Conservation (phyloP, 2,113 vertebrate species). For the Heterocephalus glaber region DNA sequence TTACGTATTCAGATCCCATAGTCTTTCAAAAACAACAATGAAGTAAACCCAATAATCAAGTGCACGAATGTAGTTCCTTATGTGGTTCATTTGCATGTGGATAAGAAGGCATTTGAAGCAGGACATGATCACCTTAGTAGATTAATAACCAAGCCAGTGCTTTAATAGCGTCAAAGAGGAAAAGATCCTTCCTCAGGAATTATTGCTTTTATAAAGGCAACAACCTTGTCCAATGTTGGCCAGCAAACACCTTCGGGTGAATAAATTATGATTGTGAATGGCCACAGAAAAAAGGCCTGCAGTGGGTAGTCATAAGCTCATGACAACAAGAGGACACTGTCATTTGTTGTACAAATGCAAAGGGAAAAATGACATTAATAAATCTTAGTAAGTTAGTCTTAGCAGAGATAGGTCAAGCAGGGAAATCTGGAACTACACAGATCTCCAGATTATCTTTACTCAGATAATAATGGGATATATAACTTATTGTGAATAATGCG, state of each 20-base stretch:
- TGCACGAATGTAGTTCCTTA: background rate
- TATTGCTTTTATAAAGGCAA: conserved; percentile 67
- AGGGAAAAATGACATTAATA: background rate
- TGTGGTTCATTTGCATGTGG: conserved; percentile 46
- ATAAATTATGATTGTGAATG: conserved; percentile 62
- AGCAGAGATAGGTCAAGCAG: background rate
- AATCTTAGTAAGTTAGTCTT: conserved; percentile 13
- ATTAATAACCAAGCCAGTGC: conserved; percentile 10
- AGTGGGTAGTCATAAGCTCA: background rate
- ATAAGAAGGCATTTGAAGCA: conserved; percentile 38
- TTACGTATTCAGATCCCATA: conserved; percentile 59
- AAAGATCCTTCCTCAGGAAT: conserved; percentile 45
- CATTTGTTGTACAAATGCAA: conserved; percentile 13
- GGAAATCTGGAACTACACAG: background rate
- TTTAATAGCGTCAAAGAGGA: conserved; percentile 50
- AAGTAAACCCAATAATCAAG: conserved; percentile 58
- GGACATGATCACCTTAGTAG: conserved; percentile 1
- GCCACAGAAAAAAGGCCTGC: background rate
- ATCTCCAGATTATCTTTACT: background rate
- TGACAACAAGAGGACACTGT: conserved; percentile 33
- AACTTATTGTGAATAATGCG: conserved; percentile 3
- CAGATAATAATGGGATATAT: conserved; percentile 1
- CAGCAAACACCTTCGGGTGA: conserved; percentile 52
- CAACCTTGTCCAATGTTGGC: conserved; percentile 35
- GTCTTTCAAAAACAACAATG: conserved; percentile 59